Base-by-base conservation (phyloP, 2,888 invertebrate species). In the Smittia aterrima region DNA sequence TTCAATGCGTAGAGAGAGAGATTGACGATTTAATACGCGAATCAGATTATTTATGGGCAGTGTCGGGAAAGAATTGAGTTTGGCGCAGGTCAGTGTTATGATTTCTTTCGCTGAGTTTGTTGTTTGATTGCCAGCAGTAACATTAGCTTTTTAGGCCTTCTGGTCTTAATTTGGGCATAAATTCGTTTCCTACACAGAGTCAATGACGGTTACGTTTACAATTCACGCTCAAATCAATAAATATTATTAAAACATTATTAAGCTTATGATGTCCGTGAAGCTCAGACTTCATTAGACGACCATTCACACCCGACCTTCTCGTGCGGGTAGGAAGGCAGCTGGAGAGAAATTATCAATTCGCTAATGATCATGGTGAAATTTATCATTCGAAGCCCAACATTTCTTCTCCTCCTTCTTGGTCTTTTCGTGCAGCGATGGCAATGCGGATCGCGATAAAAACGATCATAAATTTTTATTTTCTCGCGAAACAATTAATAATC, bases 401-500 rank as follows among this genome's bases (percentile, higher is more conserved):
- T 58, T 58, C 22, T 58, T 58, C 47, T 47, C 13, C 27, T 27
- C 13, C 27, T 25, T 27, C 27, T 64, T 25, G 20, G n/a, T 13
- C 16, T 2, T 25, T 24, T 64, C 64, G 64, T 27, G 64, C 25
- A 24, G 64, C n/a, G 16, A 25, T 25, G 64, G 4, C 9, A 64
- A 6, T n/a, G n/a, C 27, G 27, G 9, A 25, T 64, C 16, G n/a
- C 25, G 64, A 27, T 27, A 64, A 64, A 20, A 58, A 58, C 24
- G 11, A 58, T 58, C 58, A 22, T n/a, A 58, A 58, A 58, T 58
- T 58, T 58, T 58, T 58, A 9, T 58, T 7, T 58, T 58, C 58
- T 58, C 25, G 22, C 64, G 58, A 64, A 64, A 64, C 64, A 64
- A 64, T 64, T 64, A 64, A 64, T 64, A 64, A 64, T 64, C 64